Percentiles rank a stretch among this genome's conserved stretches.
Evolutionary conservation across 2,113 vertebrate genomes (phyloP).

Genomic region (Cyanocitta stelleri): DNA sequence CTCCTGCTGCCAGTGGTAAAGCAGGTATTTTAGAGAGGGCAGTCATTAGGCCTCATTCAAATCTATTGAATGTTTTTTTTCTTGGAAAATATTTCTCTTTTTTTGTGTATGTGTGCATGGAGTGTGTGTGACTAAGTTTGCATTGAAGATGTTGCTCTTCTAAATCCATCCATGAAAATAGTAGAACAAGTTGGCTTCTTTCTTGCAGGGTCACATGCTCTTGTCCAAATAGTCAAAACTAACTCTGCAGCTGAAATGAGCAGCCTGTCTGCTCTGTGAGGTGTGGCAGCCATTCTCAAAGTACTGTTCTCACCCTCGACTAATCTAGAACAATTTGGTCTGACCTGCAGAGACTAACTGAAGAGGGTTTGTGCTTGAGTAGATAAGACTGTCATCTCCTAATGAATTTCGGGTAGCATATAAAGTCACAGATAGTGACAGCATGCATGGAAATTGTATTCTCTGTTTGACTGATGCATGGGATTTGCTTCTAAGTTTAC

Average conservation of each 20-base stretch:
- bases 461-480: neutral
- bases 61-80: neutral
- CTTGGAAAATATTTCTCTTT: neutral
- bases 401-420: neutral
- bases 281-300: neutral
- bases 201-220: neutral
- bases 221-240: neutral
- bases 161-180: neutral
- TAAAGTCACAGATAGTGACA: neutral
- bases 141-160: neutral
- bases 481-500: neutral
- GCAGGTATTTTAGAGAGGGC: neutral
- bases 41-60: neutral
- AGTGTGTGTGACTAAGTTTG: neutral
- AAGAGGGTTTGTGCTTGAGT: neutral
- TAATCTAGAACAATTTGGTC: neutral
- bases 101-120: neutral
- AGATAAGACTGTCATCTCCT: neutral
- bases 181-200: neutral
- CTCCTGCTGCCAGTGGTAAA: neutral
- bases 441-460: neutral
- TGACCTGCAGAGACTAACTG: neutral
- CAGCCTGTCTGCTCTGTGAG: neutral
- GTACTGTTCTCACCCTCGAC: neutral
- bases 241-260: neutral